Percentiles rank a stretch among this genome's conserved stretches.
Conservation (phyloP, 2,797 vertebrate species). For the Dallia pectoralis region DNA sequence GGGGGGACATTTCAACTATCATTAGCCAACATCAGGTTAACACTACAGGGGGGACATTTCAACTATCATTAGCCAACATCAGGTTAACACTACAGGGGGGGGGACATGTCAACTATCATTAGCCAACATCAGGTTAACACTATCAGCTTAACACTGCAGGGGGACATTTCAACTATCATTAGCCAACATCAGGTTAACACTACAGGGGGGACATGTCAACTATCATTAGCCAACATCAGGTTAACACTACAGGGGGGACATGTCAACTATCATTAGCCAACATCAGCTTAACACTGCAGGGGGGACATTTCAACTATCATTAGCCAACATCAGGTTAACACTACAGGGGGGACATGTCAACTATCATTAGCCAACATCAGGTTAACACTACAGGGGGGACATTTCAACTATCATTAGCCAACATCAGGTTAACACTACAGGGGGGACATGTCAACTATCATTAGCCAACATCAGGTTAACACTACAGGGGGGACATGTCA, state of each 20-base stretch:
- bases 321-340: conserved; percentile 76
- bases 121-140: no score
- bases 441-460: background rate
- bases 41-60: conserved; percentile 67
- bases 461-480: conserved; percentile 76
- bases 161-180: background rate
- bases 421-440: conserved; percentile 83
- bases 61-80: conserved; percentile 5
- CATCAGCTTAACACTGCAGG: conserved; percentile 83
- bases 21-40: conserved; percentile 74
- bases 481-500: conserved; percentile 63
- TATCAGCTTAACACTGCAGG: conserved; percentile 87
- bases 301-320: background rate
- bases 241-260: conserved; percentile 81
- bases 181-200: conserved; percentile 79
- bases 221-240: conserved; percentile 53
- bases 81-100: conserved; percentile 83
- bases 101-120: no score
- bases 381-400: conserved; percentile 81
- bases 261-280: no score
- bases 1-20: background rate
- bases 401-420: no score
- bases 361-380: conserved; percentile 51
- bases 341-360: conserved; percentile 63
- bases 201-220: conserved; percentile 52